Evolutionary conservation across 2,797 vertebrate species (phyloP), one percentile per base, ranked within the genome.

Genomic region (Alca torda): DNA sequence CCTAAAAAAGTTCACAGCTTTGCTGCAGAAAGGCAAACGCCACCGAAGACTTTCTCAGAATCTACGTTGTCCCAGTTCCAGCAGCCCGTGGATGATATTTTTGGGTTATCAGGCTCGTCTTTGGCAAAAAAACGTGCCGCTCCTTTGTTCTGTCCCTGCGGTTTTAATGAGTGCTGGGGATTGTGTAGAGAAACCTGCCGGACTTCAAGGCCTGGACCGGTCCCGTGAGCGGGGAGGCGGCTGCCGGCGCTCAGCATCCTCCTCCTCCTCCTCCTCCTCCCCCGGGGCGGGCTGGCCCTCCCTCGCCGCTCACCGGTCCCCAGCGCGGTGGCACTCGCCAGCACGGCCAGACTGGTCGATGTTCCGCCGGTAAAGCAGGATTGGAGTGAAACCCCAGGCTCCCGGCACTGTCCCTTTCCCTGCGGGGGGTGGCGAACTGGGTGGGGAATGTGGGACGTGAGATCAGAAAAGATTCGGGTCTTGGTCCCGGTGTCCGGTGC

Each of bases 291-390:
- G 28, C 64, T 61, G 67, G 24, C 31, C 31, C 43, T 43, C 26
- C 23, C 39, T 26, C 3, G 0, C 78, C 0, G 1, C 53, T 25
- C 25, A 5, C 45, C 33, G 2, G 57, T 33, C 48, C 17, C 41
- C 3, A 1, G 41, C 48, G 4, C 0, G 9, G 37, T 37, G 85
- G 5, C 77, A 3, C 33, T 51, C 3, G 2, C 13, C 45, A 24
- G 79, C 35, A 0, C 0, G 41, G 46, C 53, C 81, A 21, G 46
- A 10, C 15, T 2, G 69, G 2, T 4, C 4, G 35, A 11, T 20
- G 35, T 21, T 20, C 3, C 2, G 21, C 33, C 30, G 19, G 33
- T 0, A 8, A 10, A 46, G 46, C 51, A 15, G 56, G 33, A 1
- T 1, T 3, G 24, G n/a, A 77, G 67, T 5, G 9, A 13, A 45